phyloP scores from a whole-genome alignment of 2,888 invertebrate genomes.

The Sclerodermus sp. region DNA sequence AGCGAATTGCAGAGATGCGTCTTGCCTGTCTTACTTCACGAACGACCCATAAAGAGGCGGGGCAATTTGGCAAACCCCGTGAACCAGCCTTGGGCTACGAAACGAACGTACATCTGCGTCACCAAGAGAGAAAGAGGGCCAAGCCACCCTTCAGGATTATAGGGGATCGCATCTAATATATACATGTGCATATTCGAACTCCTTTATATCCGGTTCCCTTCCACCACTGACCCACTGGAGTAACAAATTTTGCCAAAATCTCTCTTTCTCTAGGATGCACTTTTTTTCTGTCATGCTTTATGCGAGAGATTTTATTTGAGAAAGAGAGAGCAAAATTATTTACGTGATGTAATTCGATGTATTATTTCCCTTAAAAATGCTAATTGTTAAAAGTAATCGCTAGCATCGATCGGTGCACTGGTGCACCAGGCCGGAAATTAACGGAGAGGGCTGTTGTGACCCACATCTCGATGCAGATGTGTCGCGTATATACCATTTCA shows the following conservation, averaged over 20 bases:
- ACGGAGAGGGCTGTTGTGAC: constrained; percentile 25
- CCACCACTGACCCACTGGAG: too few species aligned
- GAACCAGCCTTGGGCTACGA: constrained; percentile 16
- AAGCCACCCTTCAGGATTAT: constrained; percentile 15
- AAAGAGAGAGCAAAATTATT: too few species aligned
- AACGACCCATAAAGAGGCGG: constrained; percentile 23
- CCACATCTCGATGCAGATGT: constrained; percentile 39
- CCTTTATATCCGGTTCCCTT: too few species aligned
- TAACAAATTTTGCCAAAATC: too few species aligned
- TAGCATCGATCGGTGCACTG: not conserved
- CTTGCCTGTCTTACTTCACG: constrained; percentile 16
- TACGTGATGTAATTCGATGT: too few species aligned
- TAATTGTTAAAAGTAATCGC: constrained; percentile 6
- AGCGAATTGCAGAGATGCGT: constrained; percentile 15
- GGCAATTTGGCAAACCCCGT: constrained; percentile 24
- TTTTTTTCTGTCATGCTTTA: too few species aligned
- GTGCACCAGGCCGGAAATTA: constrained; percentile 14
- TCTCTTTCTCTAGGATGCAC: too few species aligned
- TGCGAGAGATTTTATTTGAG: too few species aligned
- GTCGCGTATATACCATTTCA: constrained; percentile 25
- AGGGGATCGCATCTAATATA: constrained; percentile 11
- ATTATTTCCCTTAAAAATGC: too few species aligned
- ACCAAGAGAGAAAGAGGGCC: not conserved
- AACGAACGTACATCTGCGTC: constrained; percentile 25
- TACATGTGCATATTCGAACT: not conserved